These are phyloP conservation scores for Neogale vison DNA, from an alignment of 2,113 vertebrate genomes.

Conservation along the genomic window DNA sequence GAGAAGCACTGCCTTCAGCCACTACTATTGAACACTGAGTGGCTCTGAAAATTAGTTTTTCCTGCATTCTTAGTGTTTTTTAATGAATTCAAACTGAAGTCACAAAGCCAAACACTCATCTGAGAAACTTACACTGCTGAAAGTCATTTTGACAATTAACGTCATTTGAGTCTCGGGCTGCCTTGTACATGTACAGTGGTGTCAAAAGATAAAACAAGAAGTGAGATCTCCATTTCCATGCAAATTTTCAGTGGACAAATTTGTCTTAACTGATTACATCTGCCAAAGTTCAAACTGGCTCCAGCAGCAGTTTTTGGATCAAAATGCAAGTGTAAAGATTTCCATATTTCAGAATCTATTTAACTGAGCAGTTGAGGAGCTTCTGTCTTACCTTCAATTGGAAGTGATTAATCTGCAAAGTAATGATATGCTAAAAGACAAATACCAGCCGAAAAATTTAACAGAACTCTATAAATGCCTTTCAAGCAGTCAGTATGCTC, in stretches of 20 bases:
- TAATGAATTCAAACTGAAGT: slow-evolving; percentile 24
- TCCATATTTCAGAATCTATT: slow-evolving; percentile 47
- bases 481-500: background rate
- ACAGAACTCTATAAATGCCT: slow-evolving; percentile 15
- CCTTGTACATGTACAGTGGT: background rate
- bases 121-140: background rate
- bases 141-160: slow-evolving; percentile 15
- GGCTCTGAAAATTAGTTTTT: slow-evolving; percentile 49
- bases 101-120: background rate
- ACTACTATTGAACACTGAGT: background rate
- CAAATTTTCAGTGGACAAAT: background rate
- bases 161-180: background rate
- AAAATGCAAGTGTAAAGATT: background rate
- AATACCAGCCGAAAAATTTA: slow-evolving; percentile 1
- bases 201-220: slow-evolving; percentile 3
- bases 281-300: background rate
- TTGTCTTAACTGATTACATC: background rate
- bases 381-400: slow-evolving; percentile 2
- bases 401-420: background rate
- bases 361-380: background rate
- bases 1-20: background rate
- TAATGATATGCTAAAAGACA: slow-evolving; percentile 21
- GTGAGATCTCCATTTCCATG: background rate
- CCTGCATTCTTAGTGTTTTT: background rate
- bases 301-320: background rate